Evolutionary conservation across 2,113 vertebrate genomes (phyloP).

Genomic region (Dipodomys ordii): DNA sequence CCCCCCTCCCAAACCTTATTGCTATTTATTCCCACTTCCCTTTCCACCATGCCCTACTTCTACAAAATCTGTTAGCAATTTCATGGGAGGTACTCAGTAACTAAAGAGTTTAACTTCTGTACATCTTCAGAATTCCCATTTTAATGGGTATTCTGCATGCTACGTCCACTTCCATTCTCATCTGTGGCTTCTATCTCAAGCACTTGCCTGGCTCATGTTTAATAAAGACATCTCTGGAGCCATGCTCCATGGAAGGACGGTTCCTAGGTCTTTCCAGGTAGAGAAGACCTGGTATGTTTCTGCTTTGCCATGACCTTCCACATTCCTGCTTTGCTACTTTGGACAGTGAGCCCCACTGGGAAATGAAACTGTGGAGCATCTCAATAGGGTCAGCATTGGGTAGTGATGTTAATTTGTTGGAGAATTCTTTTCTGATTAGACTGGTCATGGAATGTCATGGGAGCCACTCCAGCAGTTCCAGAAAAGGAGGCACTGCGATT

Average conservation of each 20-base stretch:
- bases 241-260: too few species aligned
- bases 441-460: too few species aligned
- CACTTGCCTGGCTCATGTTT: neutral
- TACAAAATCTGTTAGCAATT: neutral
- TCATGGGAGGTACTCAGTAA: neutral
- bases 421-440: too few species aligned
- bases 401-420: neutral
- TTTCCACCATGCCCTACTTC: neutral
- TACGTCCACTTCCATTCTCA: neutral
- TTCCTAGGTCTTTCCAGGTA: neutral
- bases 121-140: constrained; percentile 20
- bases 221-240: neutral
- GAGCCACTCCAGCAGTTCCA: neutral
- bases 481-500: neutral
- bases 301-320: too few species aligned
- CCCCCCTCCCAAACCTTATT: neutral
- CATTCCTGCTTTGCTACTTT: neutral
- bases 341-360: neutral
- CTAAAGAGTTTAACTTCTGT: constrained; percentile 14
- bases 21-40: neutral
- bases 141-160: neutral
- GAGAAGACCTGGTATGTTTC: neutral
- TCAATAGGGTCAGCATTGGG: neutral
- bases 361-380: neutral
- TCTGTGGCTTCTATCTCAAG: neutral